Evolutionary conservation across 1,140 invertebrate genomes (phyloP).

Genomic region (Yoshiicerus persimilis): DNA sequence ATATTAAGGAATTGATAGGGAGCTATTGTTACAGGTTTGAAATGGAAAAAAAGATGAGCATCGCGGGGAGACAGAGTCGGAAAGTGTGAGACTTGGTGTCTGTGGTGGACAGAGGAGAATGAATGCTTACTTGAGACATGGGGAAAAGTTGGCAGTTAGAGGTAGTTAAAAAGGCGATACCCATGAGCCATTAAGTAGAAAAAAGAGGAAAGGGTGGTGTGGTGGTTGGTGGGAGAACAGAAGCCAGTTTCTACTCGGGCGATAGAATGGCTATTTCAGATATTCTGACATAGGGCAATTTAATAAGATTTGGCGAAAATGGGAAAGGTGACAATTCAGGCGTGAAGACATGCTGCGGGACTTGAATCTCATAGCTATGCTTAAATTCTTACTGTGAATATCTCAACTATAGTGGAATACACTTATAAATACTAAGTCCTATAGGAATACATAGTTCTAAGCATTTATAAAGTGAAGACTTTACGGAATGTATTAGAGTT

Average conservation of each 20-base stretch:
- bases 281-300: slow-evolving; percentile 52
- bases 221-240: slow-evolving; percentile 25
- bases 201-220: slow-evolving; percentile 40
- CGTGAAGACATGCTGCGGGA: slow-evolving; percentile 42
- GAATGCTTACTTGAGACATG: slow-evolving; percentile 12
- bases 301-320: slow-evolving; percentile 55
- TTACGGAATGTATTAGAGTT: not conserved
- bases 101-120: slow-evolving; percentile 8
- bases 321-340: slow-evolving; percentile 53
- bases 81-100: slow-evolving; percentile 12
- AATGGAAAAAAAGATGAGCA: not conserved
- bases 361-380: slow-evolving; percentile 27
- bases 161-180: slow-evolving; percentile 32
- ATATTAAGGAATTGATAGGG: not conserved
- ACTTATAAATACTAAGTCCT: too few species aligned
- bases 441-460: not conserved
- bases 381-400: not conserved
- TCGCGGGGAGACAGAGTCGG: slow-evolving; percentile 9
- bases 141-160: slow-evolving; percentile 40
- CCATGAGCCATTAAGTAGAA: slow-evolving; percentile 30
- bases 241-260: not conserved
- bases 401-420: not conserved
- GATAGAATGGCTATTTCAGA: slow-evolving; percentile 50
- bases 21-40: slow-evolving; percentile 13
- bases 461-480: not conserved